Base-by-base conservation (phyloP, 2,888 invertebrate genomes). In the Mongoloraphidia duomilia region DNA sequence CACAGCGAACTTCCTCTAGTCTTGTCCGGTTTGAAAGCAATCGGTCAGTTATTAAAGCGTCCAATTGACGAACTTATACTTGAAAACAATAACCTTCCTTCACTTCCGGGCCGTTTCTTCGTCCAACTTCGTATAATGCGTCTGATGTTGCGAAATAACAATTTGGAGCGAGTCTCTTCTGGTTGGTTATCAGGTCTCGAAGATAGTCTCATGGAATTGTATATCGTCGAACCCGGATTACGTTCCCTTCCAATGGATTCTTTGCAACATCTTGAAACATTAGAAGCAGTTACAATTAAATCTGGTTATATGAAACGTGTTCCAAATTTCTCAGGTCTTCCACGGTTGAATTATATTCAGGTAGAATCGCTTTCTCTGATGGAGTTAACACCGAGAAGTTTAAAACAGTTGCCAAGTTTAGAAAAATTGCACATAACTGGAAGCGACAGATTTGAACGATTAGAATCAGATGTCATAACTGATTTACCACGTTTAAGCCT, bases 21-120 rank as follows among this genome's bases (percentile, higher is more conserved):
- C 12, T 66, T 82, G 55, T 82, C 80, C 60, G 87, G 86, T 9
- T 66, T 89, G 9, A 80, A 82, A 58, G 75, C 80, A 40, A 72
- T 86, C 36, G 79, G 80, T 52, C 75, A 79, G 45, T 75, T 74
- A 52, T 69, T 87, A 46, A 75, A 72, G 52, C 76, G 76, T 46
- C 81, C 85, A 6, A 80, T 91, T 57, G 91, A 90, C 65, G 90
- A 91, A 63, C 64, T 91, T 47, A 90, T 91, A 54, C 73, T 91
- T 56, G 91, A 91, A 69, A 89, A 88, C 61, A 91, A 90, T 64
- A 84, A 84, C 60, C 69, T 91, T 43, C 88, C 89, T 9, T 84
- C 89, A 1, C 61, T 91, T n/a, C 88, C 90, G 0, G 89, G 88
- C 8, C 79, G 84, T 55, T 77, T 84, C 49, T 90, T 90, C 62